Evolutionary conservation across 2,113 vertebrate genomes (phyloP), one percentile per base, ranked within the genome.

Genomic region (Caranx ignobilis): DNA sequence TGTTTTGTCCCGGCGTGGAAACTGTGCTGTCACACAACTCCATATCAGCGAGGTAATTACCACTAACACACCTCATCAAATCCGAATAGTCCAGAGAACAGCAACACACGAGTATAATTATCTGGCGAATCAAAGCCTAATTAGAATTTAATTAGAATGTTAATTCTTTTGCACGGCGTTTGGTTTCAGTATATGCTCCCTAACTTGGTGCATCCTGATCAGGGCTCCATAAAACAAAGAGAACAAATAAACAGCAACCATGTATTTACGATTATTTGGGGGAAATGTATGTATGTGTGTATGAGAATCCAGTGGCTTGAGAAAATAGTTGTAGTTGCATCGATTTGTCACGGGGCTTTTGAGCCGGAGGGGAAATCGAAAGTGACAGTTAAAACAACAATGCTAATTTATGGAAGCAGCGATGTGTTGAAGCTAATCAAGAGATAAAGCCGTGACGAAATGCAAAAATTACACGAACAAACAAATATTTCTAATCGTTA

Each of bases 121-220:
- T 85, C 86, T 85, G 82, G 85, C 89, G 84, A 92, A 92, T 92
- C 89, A 91, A 85, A 92, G 77, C 88, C 78, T 90, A 93, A 94
- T 90, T 86, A 81, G 86, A 75, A 92, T 92, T 91, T 92, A 93
- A 94, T 93, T 91, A 87, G 71, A 89, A 94, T 92, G 89, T 93
- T 93, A 93, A 94, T 94, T 93, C 80, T 64, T 87, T 85, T 84
- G 81, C 86, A 88, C 70, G 72, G 78, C 61, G 7, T 88, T 91
- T 88, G 82, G 76, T 89, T 92, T 89, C 79, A 71, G 84, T 90
- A 64, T 73, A 83, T 79, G 81, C 83, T 68, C 5, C 63, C 71
- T 75, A 60, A 79, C 80, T 62, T 62, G 66, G 71, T 85, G 86
- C 39, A 84, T 90, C 89, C 88, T 79, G 85, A 90, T 39, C 83